Evolutionary conservation across 2,113 vertebrate species (phyloP), one percentile per base, ranked within the genome.

Genomic region (Potamarius usumacintae): DNA sequence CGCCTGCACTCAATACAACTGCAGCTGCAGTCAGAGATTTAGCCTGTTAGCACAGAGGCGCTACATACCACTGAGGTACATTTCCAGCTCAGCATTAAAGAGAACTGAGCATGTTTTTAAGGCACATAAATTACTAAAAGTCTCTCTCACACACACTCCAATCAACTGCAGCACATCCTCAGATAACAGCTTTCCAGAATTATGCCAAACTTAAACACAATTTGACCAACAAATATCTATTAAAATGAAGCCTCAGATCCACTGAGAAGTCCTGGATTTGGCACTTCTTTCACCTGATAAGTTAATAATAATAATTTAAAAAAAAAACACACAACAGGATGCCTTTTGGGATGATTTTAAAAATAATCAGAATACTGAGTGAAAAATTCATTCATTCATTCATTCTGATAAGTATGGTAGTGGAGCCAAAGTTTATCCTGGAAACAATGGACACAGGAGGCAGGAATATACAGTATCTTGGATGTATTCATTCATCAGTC

Each of bases 11-110:
- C 55, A 58, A 85, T 34, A 30, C 88, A 82, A 79, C 74, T 76
- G 83, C 69, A 78, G 60, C 34, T 89, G 84, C 88, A 89, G n/a
- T 69, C 82, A 80, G 42, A 72, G 34, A 34, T 85, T 67, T 22
- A 78, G 78, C 60, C 83, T 52, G 86, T 65, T 60, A 67, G 55
- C 82, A 81, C 71, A 69, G 83, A 85, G 67, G 83, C 83, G 82
- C 82, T 57, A 71, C 42, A 63, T 74, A 20, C 17, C 71, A 48
- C 71, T 74, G 71, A 74, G 71, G 71, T 11, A 22, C 9, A 48
- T 20, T 48, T 22, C 71, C 42, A 74, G 34, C 58, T 76, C 48
- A 2, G 15, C 8, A 4, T 72, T 42, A 72, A 52, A 76, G 72
- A 25, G 72, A 52, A 25, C 25, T 25, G 20, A 52, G 72, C 69